Conservation (phyloP, 2,888 invertebrate genomes). For the Dysmachus trigonus region DNA sequence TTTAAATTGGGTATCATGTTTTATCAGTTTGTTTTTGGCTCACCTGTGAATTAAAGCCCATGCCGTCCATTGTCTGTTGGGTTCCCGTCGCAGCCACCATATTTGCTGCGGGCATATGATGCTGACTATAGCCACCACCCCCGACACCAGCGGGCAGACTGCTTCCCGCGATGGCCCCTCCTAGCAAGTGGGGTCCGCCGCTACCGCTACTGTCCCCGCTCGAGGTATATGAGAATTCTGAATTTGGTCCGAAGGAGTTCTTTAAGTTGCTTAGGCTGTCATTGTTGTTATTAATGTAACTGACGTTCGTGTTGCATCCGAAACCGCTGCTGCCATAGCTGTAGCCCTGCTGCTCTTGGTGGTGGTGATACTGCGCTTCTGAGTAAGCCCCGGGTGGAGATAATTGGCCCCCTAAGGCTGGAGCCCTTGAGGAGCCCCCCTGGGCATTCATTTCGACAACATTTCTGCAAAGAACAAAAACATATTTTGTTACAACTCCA, state of each 20-base stretch:
- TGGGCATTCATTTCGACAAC: conserved; percentile 66
- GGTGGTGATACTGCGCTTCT: conserved; percentile 56
- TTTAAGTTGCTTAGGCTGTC: conserved; percentile 63
- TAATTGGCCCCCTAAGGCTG: conserved; percentile 66
- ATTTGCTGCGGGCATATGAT: conserved; percentile 50
- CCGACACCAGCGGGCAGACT: conserved; percentile 54
- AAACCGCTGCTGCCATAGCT: conserved; percentile 46
- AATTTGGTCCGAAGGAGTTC: conserved; percentile 63
- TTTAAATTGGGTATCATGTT: neutral
- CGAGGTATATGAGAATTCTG: conserved; percentile 56
- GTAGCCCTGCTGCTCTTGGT: conserved; percentile 53
- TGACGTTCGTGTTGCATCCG: conserved; percentile 25
- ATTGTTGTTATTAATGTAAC: conserved; percentile 49
- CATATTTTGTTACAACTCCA: neutral
- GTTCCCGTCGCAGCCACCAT: conserved; percentile 63
- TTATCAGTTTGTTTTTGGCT: neutral
- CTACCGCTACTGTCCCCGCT: conserved; percentile 22
- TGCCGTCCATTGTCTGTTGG: conserved; percentile 62
- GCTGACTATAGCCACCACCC: conserved; percentile 22
- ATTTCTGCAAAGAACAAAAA: conserved; percentile 58
- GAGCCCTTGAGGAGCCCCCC: conserved; percentile 66
- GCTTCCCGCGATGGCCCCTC: conserved; percentile 42
- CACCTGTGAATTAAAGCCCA: conserved; percentile 64
- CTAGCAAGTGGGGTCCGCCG: conserved; percentile 6
- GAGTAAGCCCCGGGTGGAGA: conserved; percentile 63